These are phyloP conservation scores for Macquaria ambigua DNA, from an alignment of 2,113 vertebrate species.

Conservation along the genomic window DNA sequence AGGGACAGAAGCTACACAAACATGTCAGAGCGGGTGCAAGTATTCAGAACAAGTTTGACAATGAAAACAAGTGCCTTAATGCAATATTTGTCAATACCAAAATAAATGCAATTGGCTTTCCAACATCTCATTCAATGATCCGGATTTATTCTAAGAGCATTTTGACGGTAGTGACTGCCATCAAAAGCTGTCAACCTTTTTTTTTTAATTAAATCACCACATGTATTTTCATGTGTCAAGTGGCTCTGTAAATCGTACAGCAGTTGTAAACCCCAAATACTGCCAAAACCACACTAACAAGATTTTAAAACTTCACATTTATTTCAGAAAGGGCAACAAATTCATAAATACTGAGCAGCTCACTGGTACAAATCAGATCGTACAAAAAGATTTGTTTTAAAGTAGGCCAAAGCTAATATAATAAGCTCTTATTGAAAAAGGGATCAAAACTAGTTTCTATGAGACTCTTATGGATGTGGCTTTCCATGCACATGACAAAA, in stretches of 20 bases:
- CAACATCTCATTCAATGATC: neutral
- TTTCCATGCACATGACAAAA: slow-evolving; percentile 51
- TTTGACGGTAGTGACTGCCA: neutral
- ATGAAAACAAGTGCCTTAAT: slow-evolving; percentile 1
- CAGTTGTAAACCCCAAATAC: neutral
- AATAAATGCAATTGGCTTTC: neutral
- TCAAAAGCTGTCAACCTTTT: neutral
- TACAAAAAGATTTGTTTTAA: slow-evolving; percentile 8
- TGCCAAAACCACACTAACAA: slow-evolving; percentile 18
- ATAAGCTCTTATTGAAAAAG: slow-evolving; percentile 15
- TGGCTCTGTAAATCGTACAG: neutral
- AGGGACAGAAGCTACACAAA: neutral
- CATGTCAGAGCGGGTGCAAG: neutral
- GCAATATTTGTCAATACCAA: neutral
- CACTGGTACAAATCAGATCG: slow-evolving; percentile 32
- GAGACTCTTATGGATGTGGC: slow-evolving; percentile 11
- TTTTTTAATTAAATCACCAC: neutral
- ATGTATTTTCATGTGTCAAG: neutral
- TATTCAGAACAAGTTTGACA: neutral
- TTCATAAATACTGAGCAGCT: slow-evolving; percentile 78
- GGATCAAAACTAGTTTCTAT: slow-evolving; percentile 13
- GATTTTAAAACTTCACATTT: slow-evolving; percentile 68
- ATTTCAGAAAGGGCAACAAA: slow-evolving; percentile 72
- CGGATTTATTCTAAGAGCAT: slow-evolving; percentile 6
- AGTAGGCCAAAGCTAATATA: slow-evolving; percentile 21